Evolutionary conservation across 2,113 vertebrate species (phyloP), one percentile per base, ranked within the genome.

Genomic region (Takifugu bimaculatus): DNA sequence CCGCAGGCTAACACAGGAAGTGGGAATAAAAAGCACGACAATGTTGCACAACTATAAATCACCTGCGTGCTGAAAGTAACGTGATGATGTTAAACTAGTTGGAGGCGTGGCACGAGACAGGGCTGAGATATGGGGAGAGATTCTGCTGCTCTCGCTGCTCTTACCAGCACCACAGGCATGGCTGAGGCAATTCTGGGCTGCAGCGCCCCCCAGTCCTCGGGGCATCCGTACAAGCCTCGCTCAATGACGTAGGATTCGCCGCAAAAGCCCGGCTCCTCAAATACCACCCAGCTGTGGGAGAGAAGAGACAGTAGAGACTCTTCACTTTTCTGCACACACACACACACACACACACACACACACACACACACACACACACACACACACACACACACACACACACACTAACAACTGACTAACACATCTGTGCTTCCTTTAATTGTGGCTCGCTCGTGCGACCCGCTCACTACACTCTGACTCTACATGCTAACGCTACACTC

Each of bases 171-270:
- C 27, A 98, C 91, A 1, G 95, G 93, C 70, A 96, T 93, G 26
- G 90, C 86, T 32, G 95, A 97, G 70, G 91, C 91, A 51, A 97
- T 90, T 63, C 83, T 93, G 76, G 69, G 89, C 51, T 84, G 91
- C 35, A 89, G 88, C 1, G 88, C 91, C 13, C 94, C 93, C 95
- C 96, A 98, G 73, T 96, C 92, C 70, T 96, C 93, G 10, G 88
- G 89, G 70, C 74, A 90, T 70, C 92, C 90, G 49, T 97, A 98
- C 12, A 94, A 77, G 70, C 95, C 96, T 86, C 94, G 96, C 74
- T 95, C 91, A 78, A 98, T 80, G 32, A 97, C 47, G 68, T 94
- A 96, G 32, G 90, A 85, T 63, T 95, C 93, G 6, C 96, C 95
- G 0, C 89, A 94, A 80, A 96, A 96, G 42, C 92, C 93, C 1